Evolutionary conservation across 2,888 invertebrate species (phyloP).

Genomic region (Frankliniella fusca): DNA sequence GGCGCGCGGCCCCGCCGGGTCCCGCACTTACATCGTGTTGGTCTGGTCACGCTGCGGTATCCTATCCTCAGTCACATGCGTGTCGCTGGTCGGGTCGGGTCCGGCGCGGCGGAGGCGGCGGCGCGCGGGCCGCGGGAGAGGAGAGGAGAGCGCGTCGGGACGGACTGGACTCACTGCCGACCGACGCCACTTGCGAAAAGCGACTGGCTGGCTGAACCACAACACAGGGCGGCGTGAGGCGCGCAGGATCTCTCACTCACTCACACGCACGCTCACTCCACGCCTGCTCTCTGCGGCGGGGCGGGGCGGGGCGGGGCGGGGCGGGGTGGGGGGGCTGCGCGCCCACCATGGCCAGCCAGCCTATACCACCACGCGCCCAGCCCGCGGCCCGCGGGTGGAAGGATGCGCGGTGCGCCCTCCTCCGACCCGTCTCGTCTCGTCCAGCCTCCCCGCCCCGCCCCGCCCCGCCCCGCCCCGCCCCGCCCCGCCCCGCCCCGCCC

Average conservation of each 20-base stretch:
- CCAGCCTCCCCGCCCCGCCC: neutral
- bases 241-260: neutral
- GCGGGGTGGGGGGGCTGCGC: neutral
- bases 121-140: neutral
- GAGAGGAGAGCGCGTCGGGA: no score
- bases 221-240: neutral
- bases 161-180: neutral
- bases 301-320: neutral
- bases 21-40: no score
- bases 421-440: no score
- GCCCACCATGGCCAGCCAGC: neutral
- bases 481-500: neutral
- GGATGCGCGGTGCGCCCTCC: neutral
- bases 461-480: neutral
- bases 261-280: no score
- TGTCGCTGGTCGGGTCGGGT: neutral
- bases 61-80: no score
- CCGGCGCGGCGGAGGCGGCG: neutral
- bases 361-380: neutral
- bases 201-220: neutral
- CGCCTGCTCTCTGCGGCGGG: neutral
- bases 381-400: neutral
- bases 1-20: no score
- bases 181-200: slow-evolving; percentile 21
- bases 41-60: no score